Evolutionary conservation across 1,140 invertebrate species (phyloP), one percentile per base, ranked within the genome.

Genomic region (Mesaphorura yosii): DNA sequence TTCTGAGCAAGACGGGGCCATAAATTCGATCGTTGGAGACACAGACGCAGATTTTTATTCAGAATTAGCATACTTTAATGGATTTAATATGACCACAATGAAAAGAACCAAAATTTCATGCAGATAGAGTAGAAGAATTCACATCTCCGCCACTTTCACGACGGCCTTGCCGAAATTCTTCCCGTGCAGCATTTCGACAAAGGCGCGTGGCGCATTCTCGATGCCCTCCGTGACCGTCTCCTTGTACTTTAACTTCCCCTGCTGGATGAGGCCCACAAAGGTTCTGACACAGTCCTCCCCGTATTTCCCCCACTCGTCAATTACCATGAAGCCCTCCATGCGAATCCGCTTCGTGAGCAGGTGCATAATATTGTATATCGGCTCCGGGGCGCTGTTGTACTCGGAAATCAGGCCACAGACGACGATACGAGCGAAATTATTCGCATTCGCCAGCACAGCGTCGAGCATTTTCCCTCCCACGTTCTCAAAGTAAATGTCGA

Each of bases 311-410:
- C 57, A 73, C 73, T 52, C 81, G 74, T 58, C 72, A 66, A 49
- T 81, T 70, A 77, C 78, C 80, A 57, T 57, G 50, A 81, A 79
- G 20, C 79, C 79, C 70, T 79, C 72, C 59, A 81, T 72, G 59
- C 67, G 75, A 19, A 81, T 59, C 64, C 78, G 67, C 25, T 74
- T 73, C 3, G 64, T 42, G 20, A 46, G 41, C 19, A 34, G n/a
- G 31, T 34, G 31, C 3, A 70, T 55, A 12, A 72, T 68, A 26
- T 58, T 49, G 22, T 64, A 66, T 39, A 67, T 72, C 20, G 72
- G 68, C 22, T 64, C 61, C 22, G 12, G 28, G n/a, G 37, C 3
- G 31, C n/a, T 34, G 31, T 34, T 34, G 28, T 48, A 48, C 22
- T 41, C 10, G 7, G 47, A 48, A 4, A 48, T 10, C 28, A 34